Conservation (phyloP, 2,797 vertebrate genomes). For the Chaenodraco wilsoni region DNA sequence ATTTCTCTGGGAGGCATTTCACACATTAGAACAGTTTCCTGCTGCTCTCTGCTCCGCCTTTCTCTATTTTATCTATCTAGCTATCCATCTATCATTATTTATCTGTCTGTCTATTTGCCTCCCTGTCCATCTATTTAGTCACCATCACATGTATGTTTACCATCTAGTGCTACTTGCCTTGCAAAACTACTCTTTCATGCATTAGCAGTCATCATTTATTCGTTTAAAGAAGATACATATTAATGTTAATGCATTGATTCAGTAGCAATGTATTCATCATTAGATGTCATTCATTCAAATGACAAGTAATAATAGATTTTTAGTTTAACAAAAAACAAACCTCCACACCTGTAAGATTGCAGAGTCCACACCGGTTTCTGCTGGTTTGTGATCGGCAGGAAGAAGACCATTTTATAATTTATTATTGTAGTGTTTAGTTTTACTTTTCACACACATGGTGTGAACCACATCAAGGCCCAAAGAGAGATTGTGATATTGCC, state of each 20-base stretch:
- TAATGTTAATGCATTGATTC: too few relatives aligned
- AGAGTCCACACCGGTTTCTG: background rate
- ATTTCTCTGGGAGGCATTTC: constrained; percentile 60
- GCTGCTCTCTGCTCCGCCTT: constrained; percentile 14
- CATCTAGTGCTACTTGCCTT: too few relatives aligned
- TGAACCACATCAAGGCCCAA: background rate
- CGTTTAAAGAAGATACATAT: too few relatives aligned
- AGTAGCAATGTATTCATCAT: too few relatives aligned
- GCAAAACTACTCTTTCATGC: too few relatives aligned
- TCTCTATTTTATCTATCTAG: background rate
- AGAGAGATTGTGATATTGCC: background rate
- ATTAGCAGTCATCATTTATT: too few relatives aligned
- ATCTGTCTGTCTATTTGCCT: background rate
- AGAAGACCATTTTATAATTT: background rate
- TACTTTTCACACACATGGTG: background rate
- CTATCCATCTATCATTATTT: background rate
- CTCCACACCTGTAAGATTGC: background rate
- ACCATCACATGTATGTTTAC: background rate
- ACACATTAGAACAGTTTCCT: constrained; percentile 49
- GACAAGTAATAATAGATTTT: too few relatives aligned
- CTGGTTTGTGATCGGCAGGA: background rate
- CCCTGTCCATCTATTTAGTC: background rate
- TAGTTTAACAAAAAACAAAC: constrained; percentile 8
- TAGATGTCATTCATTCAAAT: too few relatives aligned
- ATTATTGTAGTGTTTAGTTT: background rate